Conservation (phyloP, 2,797 vertebrate species). For the Melanotaenia maccullochi region DNA sequence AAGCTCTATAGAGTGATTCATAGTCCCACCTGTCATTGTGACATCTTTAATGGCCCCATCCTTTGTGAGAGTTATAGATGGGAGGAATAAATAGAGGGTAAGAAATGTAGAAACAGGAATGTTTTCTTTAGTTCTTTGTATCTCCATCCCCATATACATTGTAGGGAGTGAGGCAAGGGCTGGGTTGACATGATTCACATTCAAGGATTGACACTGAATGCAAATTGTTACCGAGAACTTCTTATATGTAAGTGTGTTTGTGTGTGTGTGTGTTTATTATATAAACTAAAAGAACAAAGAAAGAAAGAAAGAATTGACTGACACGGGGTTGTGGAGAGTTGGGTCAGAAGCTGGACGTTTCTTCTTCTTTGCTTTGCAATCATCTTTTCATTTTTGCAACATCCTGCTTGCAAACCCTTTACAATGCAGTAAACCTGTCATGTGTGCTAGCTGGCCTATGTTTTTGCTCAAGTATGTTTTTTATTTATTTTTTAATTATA, state of each 20-base stretch:
- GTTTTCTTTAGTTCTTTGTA: constrained; percentile 60
- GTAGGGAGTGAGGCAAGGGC: constrained; percentile 54
- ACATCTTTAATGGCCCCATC: constrained; percentile 73
- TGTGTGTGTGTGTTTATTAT: constrained; percentile 22
- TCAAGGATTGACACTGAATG: constrained; percentile 72
- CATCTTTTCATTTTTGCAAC: no score
- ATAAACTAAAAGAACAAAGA: no score
- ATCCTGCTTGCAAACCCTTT: no score
- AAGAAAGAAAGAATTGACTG: background rate
- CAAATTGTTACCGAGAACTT: constrained; percentile 64
- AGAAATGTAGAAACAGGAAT: constrained; percentile 58
- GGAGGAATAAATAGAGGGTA: constrained; percentile 62
- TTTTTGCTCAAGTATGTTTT: no score
- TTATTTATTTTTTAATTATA: no score
- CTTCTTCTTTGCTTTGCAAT: no score
- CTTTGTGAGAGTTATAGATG: constrained; percentile 62
- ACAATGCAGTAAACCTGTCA: no score
- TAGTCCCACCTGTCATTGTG: constrained; percentile 73
- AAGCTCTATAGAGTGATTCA: constrained; percentile 75
- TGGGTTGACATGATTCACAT: constrained; percentile 71
- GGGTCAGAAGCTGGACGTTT: no score
- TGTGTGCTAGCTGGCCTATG: no score
- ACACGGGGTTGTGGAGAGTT: no score
- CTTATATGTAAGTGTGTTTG: constrained; percentile 44
- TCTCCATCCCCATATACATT: constrained; percentile 49